Percentiles rank a stretch among this genome's conserved stretches.
Conservation (phyloP, 2,797 vertebrate genomes). For the Chelonia mydas region DNA sequence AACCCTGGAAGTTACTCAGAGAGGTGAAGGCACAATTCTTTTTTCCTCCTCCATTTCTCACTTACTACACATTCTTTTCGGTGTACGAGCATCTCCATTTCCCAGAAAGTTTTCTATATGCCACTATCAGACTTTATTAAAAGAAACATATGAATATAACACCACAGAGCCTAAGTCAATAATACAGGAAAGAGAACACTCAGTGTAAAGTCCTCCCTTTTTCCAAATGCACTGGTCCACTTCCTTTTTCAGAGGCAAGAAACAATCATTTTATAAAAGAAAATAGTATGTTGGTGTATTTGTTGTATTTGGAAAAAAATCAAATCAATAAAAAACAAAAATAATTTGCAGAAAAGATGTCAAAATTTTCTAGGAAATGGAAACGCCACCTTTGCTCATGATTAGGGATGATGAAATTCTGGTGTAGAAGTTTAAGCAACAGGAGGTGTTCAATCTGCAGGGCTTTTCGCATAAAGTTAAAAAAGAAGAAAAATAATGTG, state of each 20-base stretch:
- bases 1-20: not conserved
- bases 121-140: not conserved
- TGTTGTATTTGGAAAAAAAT: not conserved
- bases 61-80: not conserved
- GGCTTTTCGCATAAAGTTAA: not conserved
- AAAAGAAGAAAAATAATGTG: not conserved
- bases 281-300: not conserved
- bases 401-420: not conserved
- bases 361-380: not conserved
- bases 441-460: not conserved
- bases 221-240: not conserved
- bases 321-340: not conserved
- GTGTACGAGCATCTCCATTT: not conserved
- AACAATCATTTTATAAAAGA: not conserved
- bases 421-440: not conserved
- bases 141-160: not conserved
- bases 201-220: not conserved
- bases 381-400: not conserved
- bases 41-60: not conserved
- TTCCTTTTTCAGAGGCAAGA: not conserved
- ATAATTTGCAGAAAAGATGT: not conserved
- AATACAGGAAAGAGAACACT: not conserved
- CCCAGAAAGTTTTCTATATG: not conserved
- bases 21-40: not conserved
- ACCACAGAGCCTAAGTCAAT: not conserved